Evolutionary conservation across 2,797 vertebrate genomes (phyloP).

Genomic region (Bradypodion ventrale): DNA sequence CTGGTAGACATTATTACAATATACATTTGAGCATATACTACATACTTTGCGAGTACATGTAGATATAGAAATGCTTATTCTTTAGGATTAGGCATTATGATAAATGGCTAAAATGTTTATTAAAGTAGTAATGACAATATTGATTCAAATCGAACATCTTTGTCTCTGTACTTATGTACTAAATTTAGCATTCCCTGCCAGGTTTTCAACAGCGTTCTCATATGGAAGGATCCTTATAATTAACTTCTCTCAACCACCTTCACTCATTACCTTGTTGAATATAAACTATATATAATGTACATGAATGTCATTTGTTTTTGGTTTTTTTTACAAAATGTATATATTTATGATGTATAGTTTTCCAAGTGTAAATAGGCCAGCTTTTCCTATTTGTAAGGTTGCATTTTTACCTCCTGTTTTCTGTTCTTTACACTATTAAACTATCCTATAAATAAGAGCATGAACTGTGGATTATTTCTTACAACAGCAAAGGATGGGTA

Average conservation of each 20-base stretch:
- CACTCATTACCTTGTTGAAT: conserved; percentile 35
- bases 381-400: conserved; percentile 55
- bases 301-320: conserved; percentile 49
- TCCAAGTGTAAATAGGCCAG: conserved; percentile 60
- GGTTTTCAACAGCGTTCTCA: conserved; percentile 32
- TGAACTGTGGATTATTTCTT: conserved; percentile 40
- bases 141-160: neutral
- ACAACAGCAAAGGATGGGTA: too few species aligned
- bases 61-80: conserved; percentile 9
- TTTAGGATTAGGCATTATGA: neutral
- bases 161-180: conserved; percentile 30
- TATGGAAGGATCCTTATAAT: neutral
- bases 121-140: neutral
- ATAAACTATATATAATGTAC: conserved; percentile 50
- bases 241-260: conserved; percentile 19
- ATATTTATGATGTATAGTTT: conserved; percentile 59
- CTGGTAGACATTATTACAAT: neutral
- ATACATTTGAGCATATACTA: neutral
- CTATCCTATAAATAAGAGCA: conserved; percentile 22
- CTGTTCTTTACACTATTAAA: conserved; percentile 47
- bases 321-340: conserved; percentile 65
- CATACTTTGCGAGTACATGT: conserved; percentile 1
- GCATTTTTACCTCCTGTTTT: conserved; percentile 19
- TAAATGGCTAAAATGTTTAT: neutral
- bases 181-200: conserved; percentile 22